phyloP scores from a whole-genome alignment of 2,797 vertebrate genomes.

The Silurus lanzhouensis region DNA sequence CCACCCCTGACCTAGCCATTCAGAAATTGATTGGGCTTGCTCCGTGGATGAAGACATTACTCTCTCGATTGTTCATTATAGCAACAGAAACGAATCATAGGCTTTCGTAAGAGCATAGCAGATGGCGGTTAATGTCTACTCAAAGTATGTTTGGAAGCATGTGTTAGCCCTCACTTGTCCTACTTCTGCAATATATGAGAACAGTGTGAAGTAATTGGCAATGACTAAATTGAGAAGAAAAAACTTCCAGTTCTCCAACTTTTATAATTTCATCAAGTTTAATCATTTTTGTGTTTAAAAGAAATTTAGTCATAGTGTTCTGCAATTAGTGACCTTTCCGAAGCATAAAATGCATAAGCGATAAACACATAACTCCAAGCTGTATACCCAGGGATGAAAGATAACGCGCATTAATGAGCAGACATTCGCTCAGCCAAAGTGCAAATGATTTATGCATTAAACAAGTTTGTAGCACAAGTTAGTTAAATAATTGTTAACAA shows the following conservation, averaged over 20 bases:
- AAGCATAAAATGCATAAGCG: not conserved
- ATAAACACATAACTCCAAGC: slow-evolving; percentile 2
- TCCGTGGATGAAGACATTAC: not conserved
- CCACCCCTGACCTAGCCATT: no score
- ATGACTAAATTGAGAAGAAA: not conserved
- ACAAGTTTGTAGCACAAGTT: not conserved
- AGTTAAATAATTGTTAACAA: not conserved
- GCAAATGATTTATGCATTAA: not conserved
- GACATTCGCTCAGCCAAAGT: not conserved
- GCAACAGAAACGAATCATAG: slow-evolving; percentile 4
- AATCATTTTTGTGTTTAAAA: not conserved
- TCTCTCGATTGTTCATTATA: slow-evolving; percentile 9
- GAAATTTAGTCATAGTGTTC: not conserved
- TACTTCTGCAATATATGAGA: not conserved
- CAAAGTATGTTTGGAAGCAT: slow-evolving; percentile 13
- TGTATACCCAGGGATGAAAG: not conserved
- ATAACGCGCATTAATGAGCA: not conserved
- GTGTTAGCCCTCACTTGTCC: not conserved
- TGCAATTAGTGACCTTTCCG: not conserved
- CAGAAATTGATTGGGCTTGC: not conserved
- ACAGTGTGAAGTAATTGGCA: not conserved
- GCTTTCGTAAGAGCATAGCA: not conserved
- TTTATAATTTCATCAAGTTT: not conserved
- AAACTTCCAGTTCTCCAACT: not conserved
- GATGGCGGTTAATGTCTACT: slow-evolving; percentile 12